Evolutionary conservation across 2,113 vertebrate species (phyloP), one percentile per base, ranked within the genome.

Genomic region (Madoqua kirkii): DNA sequence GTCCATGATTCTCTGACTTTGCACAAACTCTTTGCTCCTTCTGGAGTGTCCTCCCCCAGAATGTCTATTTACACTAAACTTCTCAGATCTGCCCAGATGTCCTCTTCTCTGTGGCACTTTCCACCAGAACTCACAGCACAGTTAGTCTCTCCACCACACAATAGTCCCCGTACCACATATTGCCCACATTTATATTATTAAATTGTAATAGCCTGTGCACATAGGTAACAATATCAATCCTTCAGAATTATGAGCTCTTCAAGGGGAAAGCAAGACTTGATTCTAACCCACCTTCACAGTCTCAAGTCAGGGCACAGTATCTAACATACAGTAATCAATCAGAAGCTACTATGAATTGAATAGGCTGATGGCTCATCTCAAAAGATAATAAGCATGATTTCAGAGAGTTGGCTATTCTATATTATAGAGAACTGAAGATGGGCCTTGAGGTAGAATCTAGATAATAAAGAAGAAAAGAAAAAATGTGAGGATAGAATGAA

Each of bases 231-330:
- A 40, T 23, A 14, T 92, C 81, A 85, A n/a, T 54, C 14, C 10
- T 91, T 96, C 78, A 95, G 62, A 95, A 92, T 57, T 74, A 82
- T 33, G 57, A 95, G 52, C n/a, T 93, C 86, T 55, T 36, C 92
- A 29, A 87, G 31, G 21, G 8, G 62, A 86, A 36, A 89, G 48
- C 7, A 92, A 59, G 14, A 50, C 54, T n/a, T 81, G 59, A 85
- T 91, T 91, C 43, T 82, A 48, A 95, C 9, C 27, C 31, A 88
- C 54, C 48, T 83, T 93, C 33, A 52, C 78, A 91, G 52, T 48
- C 48, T 93, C 87, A 97, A 89, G 50, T 9, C 15, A 83, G 33
- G 29, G 27, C 60, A 91, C 17, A 87, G 60, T 79, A 82, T 14
- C 71, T 64, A 95, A 93, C 64, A 93, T 29, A 45, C 11, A 96